Percentiles rank a stretch among this genome's conserved stretches.
These are phyloP conservation scores for Upupa epops DNA, from an alignment of 2,113 vertebrate species.

Conservation along the genomic window DNA sequence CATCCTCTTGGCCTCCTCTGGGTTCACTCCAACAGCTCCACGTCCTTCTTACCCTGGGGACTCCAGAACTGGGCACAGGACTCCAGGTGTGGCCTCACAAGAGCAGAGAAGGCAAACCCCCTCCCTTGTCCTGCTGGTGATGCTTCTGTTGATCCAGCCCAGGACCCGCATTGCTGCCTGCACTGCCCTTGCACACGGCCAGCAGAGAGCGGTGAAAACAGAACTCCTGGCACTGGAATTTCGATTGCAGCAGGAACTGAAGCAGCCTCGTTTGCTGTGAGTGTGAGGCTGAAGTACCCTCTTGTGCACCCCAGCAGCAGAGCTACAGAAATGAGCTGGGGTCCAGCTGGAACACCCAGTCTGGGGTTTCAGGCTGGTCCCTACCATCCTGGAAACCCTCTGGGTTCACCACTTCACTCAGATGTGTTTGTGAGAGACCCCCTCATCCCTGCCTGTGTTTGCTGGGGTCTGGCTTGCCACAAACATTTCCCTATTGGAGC, in stretches of 20 bases:
- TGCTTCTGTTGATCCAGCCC: too few relatives aligned
- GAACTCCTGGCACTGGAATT: neutral
- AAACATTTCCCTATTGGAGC: neutral
- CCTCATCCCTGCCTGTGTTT: neutral
- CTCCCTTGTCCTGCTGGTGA: too few relatives aligned
- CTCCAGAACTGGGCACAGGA: too few relatives aligned
- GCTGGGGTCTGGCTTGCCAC: neutral
- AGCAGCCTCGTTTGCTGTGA: neutral
- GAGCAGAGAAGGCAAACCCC: too few relatives aligned
- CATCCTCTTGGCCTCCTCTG: too few relatives aligned
- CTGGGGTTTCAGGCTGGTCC: neutral
- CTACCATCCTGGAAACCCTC: fast-evolving
- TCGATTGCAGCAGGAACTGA: neutral
- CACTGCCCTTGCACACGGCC: neutral
- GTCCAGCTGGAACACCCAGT: neutral
- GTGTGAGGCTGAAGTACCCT: fast-evolving
- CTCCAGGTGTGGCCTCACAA: too few relatives aligned
- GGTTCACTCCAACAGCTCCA: too few relatives aligned
- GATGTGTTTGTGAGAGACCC: neutral
- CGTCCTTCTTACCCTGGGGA: too few relatives aligned
- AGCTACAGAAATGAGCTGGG: neutral
- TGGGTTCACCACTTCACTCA: neutral
- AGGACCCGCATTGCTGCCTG: too few relatives aligned
- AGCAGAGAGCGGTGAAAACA: neutral
- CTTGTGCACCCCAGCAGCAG: neutral